Conservation (phyloP, 2,797 vertebrate genomes). For the Emydoidea blandingii region DNA sequence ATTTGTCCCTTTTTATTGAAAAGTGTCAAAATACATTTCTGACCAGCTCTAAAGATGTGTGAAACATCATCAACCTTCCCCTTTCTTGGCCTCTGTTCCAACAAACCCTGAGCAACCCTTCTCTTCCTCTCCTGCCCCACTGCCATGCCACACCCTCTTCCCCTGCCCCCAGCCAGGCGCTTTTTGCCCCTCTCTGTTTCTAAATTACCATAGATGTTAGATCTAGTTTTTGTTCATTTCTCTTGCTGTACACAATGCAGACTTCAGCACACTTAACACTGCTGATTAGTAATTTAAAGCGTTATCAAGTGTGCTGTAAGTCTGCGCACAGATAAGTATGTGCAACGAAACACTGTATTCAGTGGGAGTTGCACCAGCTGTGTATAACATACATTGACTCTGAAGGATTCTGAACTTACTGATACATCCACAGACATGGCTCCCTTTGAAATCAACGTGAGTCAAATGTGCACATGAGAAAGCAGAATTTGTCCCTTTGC, state of each 20-base stretch:
- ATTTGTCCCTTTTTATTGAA: not conserved
- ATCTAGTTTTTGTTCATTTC: not conserved
- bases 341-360: not conserved
- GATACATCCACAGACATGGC: not conserved
- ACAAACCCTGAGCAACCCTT: not conserved
- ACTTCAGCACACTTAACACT: not conserved
- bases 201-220: not conserved
- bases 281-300: not conserved
- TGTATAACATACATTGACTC: not conserved
- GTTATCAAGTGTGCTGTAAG: accelerated
- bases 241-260: not conserved
- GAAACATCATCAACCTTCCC: not conserved
- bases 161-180: not conserved
- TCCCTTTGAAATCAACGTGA: not conserved
- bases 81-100: not conserved
- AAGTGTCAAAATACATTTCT: not conserved
- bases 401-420: not conserved
- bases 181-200: not conserved
- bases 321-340: not conserved
- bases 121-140: not conserved
- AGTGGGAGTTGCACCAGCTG: accelerated
- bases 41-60: not conserved
- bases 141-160: not conserved
- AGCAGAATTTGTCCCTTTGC: not conserved
- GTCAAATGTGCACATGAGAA: not conserved